phyloP scores from a whole-genome alignment of 2,888 invertebrate species.

The Tanypteryx hageni region DNA sequence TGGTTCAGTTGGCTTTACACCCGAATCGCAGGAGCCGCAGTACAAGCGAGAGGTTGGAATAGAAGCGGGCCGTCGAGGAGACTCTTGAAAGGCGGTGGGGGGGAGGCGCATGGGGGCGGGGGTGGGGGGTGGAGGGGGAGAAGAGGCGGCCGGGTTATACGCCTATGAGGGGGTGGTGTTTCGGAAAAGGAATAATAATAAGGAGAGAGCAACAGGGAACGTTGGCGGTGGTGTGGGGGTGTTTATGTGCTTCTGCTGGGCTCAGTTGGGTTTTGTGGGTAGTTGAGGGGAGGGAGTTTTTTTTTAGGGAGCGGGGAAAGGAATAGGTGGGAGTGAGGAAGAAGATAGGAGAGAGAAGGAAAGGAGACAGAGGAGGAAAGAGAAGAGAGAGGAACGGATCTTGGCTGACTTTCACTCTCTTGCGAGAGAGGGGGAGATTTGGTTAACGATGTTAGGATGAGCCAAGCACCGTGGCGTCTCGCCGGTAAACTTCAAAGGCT shows the following conservation, averaged over 20 bases:
- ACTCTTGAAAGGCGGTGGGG: not conserved
- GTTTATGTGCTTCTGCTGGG: not conserved
- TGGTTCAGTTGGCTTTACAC: constrained; percentile 10
- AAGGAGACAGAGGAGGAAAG: not conserved
- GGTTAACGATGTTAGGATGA: constrained; percentile 49
- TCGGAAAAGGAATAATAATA: not conserved
- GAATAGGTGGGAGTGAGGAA: not conserved
- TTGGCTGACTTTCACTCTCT: constrained; percentile 59
- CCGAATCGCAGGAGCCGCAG: not conserved
- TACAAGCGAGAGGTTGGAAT: not conserved
- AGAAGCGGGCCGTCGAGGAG: not conserved
- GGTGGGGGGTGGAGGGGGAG: not conserved
- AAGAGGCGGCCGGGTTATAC: not conserved
- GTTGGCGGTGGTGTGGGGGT: not conserved
- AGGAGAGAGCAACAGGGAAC: not conserved
- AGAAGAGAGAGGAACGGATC: not conserved
- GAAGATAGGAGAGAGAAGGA: not conserved
- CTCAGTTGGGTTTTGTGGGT: not conserved
- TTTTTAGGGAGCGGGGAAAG: constrained; percentile 3
- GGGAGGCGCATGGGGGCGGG: not conserved
- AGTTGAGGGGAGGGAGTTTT: not conserved
- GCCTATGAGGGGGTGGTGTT: not conserved
- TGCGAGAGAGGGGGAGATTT: constrained; percentile 23
- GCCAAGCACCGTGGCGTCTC: constrained; percentile 53
- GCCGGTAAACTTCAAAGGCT: constrained; percentile 49